A percentile compares a stretch with the other conserved stretches of the same genome.
phyloP scores from a whole-genome alignment of 2,113 vertebrate genomes.

The Dipodomys stephensi region DNA sequence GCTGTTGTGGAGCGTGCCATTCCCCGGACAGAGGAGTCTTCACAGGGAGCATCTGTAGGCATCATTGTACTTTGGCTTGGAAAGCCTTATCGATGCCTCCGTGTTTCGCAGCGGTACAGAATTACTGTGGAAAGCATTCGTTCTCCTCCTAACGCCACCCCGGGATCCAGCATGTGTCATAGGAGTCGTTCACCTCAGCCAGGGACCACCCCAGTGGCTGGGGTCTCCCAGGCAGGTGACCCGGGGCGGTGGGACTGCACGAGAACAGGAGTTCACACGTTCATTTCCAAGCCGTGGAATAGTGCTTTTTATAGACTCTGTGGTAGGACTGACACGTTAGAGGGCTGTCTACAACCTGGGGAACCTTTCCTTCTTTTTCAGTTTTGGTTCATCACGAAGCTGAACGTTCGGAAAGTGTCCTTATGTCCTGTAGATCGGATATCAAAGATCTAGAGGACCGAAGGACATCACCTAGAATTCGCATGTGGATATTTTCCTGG shows the following conservation, averaged over 20 bases:
- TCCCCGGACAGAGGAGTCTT: neutral
- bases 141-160: accelerated
- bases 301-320: neutral
- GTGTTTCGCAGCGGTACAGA: neutral
- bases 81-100: neutral
- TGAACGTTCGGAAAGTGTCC: neutral
- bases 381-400: neutral
- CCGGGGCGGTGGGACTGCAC: no score
- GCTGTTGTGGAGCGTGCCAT: neutral
- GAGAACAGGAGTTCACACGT: no score
- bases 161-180: accelerated
- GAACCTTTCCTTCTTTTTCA: neutral
- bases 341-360: neutral
- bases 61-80: neutral
- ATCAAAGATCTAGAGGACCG: no score
- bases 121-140: accelerated
- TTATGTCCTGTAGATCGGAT: no score
- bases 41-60: neutral
- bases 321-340: no score
- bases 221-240: no score
- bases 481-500: no score
- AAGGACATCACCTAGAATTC: no score
- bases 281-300: no score
- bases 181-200: no score
- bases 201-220: no score